Percentiles rank a stretch among this genome's conserved stretches.
Conservation (phyloP, 2,113 vertebrate genomes). For the Globicephala melas region DNA sequence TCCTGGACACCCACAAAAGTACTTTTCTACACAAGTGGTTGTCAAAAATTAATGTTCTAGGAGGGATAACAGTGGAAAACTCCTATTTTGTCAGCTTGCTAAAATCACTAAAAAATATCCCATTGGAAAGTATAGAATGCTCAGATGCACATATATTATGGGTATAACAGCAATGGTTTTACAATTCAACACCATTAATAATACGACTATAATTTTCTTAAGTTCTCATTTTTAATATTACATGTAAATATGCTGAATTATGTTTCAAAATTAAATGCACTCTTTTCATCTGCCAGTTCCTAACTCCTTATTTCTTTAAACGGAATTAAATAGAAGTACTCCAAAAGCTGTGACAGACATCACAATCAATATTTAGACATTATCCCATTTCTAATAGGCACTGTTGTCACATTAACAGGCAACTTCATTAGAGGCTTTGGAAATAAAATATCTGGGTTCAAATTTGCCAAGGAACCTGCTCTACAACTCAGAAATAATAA, state of each 20-base stretch:
- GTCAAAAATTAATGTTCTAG: not conserved
- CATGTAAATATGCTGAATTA: constrained; percentile 11
- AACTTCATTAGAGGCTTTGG: constrained; percentile 64
- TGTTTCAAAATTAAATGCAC: constrained; percentile 1
- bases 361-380: constrained; percentile 44
- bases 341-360: constrained; percentile 20
- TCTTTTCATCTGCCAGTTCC: constrained; percentile 21
- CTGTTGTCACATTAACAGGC: constrained; percentile 20
- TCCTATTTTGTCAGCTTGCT: not conserved
- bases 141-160: not conserved
- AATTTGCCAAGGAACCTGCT: not conserved
- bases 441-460: constrained; percentile 44
- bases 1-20: not conserved
- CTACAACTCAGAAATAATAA: not conserved
- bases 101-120: not conserved
- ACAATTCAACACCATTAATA: not conserved
- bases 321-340: constrained; percentile 25
- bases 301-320: constrained; percentile 33
- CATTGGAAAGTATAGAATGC: not conserved
- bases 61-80: not conserved
- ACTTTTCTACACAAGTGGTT: not conserved
- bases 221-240: not conserved
- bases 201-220: not conserved
- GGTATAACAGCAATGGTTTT: not conserved
- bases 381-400: not conserved